Evolutionary conservation across 2,113 vertebrate species (phyloP).

Genomic region (Marmota flaviventris): DNA sequence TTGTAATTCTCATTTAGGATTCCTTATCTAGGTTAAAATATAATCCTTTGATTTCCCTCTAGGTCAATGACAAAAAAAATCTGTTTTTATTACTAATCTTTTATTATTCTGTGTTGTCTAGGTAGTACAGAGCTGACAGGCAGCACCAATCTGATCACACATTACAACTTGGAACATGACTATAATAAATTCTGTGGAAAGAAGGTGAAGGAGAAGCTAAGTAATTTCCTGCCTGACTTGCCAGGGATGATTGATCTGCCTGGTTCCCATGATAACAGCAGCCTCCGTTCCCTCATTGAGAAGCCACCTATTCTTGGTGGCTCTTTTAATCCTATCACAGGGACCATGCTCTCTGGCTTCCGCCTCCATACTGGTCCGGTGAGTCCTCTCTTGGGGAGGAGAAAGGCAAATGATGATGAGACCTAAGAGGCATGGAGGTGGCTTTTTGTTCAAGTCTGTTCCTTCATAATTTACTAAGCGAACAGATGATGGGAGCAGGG

Average conservation of each 20-base stretch:
- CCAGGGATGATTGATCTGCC: conserved; percentile 99
- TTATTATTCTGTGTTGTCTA: conserved; percentile 73
- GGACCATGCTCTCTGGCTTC: conserved; percentile 96
- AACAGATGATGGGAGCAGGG: not conserved
- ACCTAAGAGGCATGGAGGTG: not conserved
- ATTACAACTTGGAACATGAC: conserved; percentile 97
- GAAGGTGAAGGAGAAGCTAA: conserved; percentile 99
- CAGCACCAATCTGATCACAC: conserved; percentile 98
- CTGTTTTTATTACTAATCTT: not conserved
- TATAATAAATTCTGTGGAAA: conserved; percentile 99
- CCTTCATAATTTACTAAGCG: not conserved
- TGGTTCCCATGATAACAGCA: conserved; percentile 96
- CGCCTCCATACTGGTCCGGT: conserved; percentile 97
- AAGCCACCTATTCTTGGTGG: conserved; percentile 97
- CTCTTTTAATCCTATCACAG: conserved; percentile 96
- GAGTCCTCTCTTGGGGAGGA: conserved; percentile 70
- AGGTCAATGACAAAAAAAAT: not conserved
- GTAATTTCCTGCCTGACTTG: conserved; percentile 98
- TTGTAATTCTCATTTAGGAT: not conserved
- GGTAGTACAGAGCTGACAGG: conserved; percentile 96
- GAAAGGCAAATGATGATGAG: conserved; percentile 1
- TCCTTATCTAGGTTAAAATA: not conserved
- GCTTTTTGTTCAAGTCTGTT: not conserved
- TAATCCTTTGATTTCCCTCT: not conserved
- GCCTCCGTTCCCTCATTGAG: conserved; percentile 96